A percentile compares a stretch with the other conserved stretches of the same genome.
These are phyloP conservation scores for Blastobasis lacticolella DNA, from an alignment of 2,888 invertebrate genomes.

Conservation along the genomic window DNA sequence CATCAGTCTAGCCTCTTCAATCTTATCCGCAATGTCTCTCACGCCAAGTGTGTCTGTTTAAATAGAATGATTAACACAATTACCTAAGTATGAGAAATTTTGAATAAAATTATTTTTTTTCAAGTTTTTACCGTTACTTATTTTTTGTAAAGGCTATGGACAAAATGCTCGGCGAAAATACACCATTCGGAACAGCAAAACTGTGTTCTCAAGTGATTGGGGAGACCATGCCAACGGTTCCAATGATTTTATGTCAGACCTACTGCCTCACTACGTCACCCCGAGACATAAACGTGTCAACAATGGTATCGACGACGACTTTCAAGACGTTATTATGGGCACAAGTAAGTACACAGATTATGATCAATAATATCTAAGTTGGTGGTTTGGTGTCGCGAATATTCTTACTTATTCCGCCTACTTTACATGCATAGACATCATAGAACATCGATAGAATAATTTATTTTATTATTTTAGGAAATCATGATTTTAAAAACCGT, in stretches of 20 bases:
- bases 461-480: slow-evolving; percentile 21
- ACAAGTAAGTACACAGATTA: slow-evolving; percentile 28
- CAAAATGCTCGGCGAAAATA: slow-evolving; percentile 45
- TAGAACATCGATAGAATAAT: too few species aligned
- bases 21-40: too few species aligned
- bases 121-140: neutral
- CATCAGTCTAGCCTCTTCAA: too few species aligned
- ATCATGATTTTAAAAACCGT: slow-evolving; percentile 26
- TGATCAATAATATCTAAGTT: too few species aligned
- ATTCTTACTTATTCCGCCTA: too few species aligned
- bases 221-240: slow-evolving; percentile 38
- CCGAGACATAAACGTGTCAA: slow-evolving; percentile 46
- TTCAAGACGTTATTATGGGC: slow-evolving; percentile 57
- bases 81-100: neutral
- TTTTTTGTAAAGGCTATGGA: slow-evolving; percentile 21
- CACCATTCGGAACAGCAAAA: slow-evolving; percentile 25
- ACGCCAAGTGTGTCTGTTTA: too few species aligned
- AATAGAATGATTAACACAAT: neutral
- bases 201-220: slow-evolving; percentile 30
- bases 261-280: slow-evolving; percentile 63
- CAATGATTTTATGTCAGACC: slow-evolving; percentile 57
- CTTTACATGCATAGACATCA: too few species aligned
- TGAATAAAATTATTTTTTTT: too few species aligned
- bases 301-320: slow-evolving; percentile 47
- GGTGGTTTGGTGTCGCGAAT: too few species aligned